Evolutionary conservation across 2,113 vertebrate genomes (phyloP).

Genomic region (Upupa epops): DNA sequence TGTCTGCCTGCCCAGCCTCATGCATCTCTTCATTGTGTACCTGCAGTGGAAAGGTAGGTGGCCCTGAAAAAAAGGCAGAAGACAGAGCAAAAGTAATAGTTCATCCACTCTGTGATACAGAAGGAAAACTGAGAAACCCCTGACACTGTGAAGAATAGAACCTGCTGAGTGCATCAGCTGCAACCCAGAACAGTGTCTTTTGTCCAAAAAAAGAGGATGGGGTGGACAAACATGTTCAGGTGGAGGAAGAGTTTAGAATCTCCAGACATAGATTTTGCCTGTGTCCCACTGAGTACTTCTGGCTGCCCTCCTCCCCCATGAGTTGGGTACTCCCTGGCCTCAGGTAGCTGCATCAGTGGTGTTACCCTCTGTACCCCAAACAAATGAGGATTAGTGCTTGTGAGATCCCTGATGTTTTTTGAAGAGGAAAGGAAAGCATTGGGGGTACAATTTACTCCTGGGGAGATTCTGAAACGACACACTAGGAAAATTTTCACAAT

Average conservation of each 20-base stretch:
- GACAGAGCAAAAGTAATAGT: not conserved
- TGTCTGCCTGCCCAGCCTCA: not conserved
- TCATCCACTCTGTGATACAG: not conserved
- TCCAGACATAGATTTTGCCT: not conserved
- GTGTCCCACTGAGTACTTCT: rapidly evolving
- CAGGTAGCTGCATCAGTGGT: not conserved
- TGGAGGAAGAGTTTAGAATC: not conserved
- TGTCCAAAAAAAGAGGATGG: not conserved
- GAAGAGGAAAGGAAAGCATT: not conserved
- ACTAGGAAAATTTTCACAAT: not conserved
- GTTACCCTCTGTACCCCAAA: rapidly evolving
- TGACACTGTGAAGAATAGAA: not conserved
- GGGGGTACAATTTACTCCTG: not conserved
- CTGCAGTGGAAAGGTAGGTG: not conserved
- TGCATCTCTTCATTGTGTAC: rapidly evolving
- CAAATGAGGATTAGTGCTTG: not conserved
- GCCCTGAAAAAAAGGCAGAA: not conserved
- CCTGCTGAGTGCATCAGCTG: not conserved
- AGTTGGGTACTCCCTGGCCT: not conserved
- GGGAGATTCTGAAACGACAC: not conserved
- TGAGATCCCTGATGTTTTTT: not conserved
- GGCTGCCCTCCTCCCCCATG: not conserved
- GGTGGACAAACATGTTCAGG: rapidly evolving
- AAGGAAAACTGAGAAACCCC: not conserved
- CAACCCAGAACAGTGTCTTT: not conserved